Percentiles rank a stretch among this genome's conserved stretches.
Conservation (phyloP, 2,888 invertebrate genomes). For the Chloroclystis v-ata region DNA sequence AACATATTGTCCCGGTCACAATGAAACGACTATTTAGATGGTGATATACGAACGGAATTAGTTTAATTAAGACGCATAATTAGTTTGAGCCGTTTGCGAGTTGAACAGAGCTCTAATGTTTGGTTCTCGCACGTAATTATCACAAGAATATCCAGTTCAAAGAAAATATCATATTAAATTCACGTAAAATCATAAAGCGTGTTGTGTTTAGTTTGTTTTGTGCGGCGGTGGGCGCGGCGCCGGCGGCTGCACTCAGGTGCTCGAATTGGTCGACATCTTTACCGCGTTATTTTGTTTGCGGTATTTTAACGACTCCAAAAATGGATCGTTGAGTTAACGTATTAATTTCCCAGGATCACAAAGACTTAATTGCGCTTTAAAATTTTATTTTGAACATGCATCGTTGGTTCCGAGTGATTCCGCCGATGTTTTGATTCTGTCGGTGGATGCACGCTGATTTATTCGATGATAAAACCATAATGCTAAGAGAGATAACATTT, state of each 20-base stretch:
- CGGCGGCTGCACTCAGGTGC: slow-evolving; percentile 32
- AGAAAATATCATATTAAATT: slow-evolving; percentile 48
- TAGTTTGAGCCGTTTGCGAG: slow-evolving; percentile 53
- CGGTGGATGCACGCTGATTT: slow-evolving; percentile 48
- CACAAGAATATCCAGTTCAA: slow-evolving; percentile 46
- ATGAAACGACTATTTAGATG: slow-evolving; percentile 69
- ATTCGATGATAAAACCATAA: slow-evolving; percentile 58
- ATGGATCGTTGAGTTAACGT: slow-evolving; percentile 51
- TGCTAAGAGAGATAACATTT: slow-evolving; percentile 48
- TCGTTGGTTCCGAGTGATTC: slow-evolving; percentile 31
- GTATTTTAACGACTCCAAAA: slow-evolving; percentile 59
- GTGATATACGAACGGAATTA: slow-evolving; percentile 66
- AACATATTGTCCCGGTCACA: slow-evolving; percentile 74
- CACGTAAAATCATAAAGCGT: slow-evolving; percentile 30
- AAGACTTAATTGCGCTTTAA: slow-evolving; percentile 67
- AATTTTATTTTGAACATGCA: slow-evolving; percentile 67
- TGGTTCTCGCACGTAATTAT: slow-evolving; percentile 43
- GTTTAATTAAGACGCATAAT: slow-evolving; percentile 71
- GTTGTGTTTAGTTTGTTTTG: slow-evolving; percentile 38
- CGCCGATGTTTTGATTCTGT: slow-evolving; percentile 49
- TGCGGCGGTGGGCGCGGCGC: slow-evolving; percentile 32
- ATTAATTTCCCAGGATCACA: slow-evolving; percentile 64
- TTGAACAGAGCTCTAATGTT: slow-evolving; percentile 46
- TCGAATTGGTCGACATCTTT: slow-evolving; percentile 37
- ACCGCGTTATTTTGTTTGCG: slow-evolving; percentile 55